Base-by-base conservation (phyloP, 2,113 vertebrate species). In the Grantiella picta region DNA sequence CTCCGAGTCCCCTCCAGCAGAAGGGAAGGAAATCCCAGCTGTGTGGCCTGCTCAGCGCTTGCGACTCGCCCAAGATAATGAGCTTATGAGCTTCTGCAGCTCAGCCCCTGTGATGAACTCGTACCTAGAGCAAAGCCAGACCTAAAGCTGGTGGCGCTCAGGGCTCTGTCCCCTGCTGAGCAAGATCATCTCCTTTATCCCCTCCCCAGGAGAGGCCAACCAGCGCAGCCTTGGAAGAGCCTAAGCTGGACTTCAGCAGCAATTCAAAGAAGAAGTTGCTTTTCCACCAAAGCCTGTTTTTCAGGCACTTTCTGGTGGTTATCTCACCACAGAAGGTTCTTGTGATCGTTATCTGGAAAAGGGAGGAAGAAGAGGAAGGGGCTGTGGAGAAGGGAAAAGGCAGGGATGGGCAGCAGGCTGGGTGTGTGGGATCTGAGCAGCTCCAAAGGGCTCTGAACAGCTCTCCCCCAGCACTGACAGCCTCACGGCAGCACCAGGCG, bases 11-110 rank as follows among this genome's bases (percentile, higher is more conserved):
- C 59, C 44, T 65, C 50, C 79, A 35, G 69, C 75, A 90, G 66
- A 33, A 82, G 47, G 80, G 60, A 56, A 64, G 83, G 80, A 42
- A 84, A 91, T 64, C 76, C 61, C 92, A 42, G 80, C 68, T 35
- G 25, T 7, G 49, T 7, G 17, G 38, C 1, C 16, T 4, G 8
- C 73, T 71, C 78, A 82, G 12, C 2, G 1, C 86, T 28, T 28
- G 6, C 92, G 54, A 2, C 22, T 68, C 82, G 47, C 81, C 50
- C 47, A 5, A 0, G 1, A 4, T 88, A 90, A 96, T 28, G 88
- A 95, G 87, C 89, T 96, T 96, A 91, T 44, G 68, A 66, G 93
- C 95, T 96, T 59, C 63, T 28, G 75, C 2, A 2, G 93, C 84
- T 95, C 94, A 80, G 82, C 45, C 22, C 44, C 83, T 16, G 7